Evolutionary conservation across 2,888 invertebrate species (phyloP).

Genomic region (Fabriciana adippe): DNA sequence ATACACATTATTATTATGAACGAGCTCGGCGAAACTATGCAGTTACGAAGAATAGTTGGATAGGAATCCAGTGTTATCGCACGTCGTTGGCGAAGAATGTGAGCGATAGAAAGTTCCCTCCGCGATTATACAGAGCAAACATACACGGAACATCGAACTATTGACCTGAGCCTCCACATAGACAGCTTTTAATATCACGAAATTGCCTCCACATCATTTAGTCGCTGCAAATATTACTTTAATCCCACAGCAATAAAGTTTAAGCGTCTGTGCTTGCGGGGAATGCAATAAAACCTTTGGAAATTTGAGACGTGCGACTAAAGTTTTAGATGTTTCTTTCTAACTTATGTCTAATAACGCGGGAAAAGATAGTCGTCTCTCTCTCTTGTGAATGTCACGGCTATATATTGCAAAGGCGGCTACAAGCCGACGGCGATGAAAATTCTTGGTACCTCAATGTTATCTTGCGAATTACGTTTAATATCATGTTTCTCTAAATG

Average conservation of each 20-base stretch:
- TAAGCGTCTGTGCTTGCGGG: conserved; percentile 79
- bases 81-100: conserved; percentile 68
- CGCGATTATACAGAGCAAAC: conserved; percentile 67
- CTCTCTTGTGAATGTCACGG: conserved; percentile 68
- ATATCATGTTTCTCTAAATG: conserved; percentile 70
- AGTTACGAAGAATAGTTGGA: conserved; percentile 64
- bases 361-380: conserved; percentile 61
- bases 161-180: conserved; percentile 73
- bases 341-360: conserved; percentile 65
- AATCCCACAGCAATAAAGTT: conserved; percentile 81
- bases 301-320: conserved; percentile 69
- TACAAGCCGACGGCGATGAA: conserved; percentile 75
- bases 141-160: conserved; percentile 70
- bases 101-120: conserved; percentile 65
- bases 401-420: conserved; percentile 76
- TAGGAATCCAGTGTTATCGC: conserved; percentile 72
- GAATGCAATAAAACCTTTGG: conserved; percentile 81
- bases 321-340: conserved; percentile 73
- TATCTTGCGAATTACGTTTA: conserved; percentile 75
- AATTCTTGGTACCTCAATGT: conserved; percentile 79
- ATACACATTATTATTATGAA: conserved; percentile 16
- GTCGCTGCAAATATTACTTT: conserved; percentile 81
- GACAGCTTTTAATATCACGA: conserved; percentile 78
- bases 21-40: conserved; percentile 50
- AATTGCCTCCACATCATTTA: conserved; percentile 80